Conservation (phyloP, 2,113 vertebrate species). For the Ctenodactylus gundi region DNA sequence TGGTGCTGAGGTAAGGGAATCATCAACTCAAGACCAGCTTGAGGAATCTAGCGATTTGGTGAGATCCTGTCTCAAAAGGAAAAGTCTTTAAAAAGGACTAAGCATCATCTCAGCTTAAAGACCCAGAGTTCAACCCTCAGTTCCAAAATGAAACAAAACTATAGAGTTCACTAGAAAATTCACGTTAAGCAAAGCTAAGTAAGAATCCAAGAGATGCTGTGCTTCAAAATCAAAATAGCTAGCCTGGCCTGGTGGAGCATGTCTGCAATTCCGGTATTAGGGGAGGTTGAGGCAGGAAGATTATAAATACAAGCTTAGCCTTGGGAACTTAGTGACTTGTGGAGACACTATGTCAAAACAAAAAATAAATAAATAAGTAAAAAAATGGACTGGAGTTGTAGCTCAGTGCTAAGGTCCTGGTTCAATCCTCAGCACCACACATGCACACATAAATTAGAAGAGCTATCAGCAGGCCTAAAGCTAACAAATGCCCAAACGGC, state of each 20-base stretch:
- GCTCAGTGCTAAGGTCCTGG: too few species aligned
- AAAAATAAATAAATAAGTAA: too few species aligned
- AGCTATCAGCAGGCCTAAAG: not conserved
- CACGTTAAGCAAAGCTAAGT: not conserved
- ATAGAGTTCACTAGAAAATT: not conserved
- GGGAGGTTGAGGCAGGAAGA: too few species aligned
- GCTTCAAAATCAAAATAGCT: not conserved
- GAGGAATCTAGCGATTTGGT: not conserved
- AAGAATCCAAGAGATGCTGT: not conserved
- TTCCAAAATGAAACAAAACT: not conserved
- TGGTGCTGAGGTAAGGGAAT: not conserved
- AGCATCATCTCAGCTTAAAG: not conserved
- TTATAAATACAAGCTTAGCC: too few species aligned
- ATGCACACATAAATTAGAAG: constrained; percentile 8
- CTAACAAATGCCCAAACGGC: constrained; percentile 17
- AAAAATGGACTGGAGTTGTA: too few species aligned
- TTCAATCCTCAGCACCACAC: too few species aligned
- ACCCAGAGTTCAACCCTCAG: not conserved
- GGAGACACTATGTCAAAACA: too few species aligned
- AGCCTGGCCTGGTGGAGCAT: too few species aligned
- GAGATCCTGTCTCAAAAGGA: not conserved
- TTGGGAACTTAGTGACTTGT: too few species aligned
- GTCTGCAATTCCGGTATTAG: too few species aligned
- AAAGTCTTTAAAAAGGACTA: not conserved
- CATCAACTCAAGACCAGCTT: not conserved